Percentiles rank a stretch among this genome's conserved stretches.
phyloP scores from a whole-genome alignment of 2,113 vertebrate species.

The Ciconia maguari region DNA sequence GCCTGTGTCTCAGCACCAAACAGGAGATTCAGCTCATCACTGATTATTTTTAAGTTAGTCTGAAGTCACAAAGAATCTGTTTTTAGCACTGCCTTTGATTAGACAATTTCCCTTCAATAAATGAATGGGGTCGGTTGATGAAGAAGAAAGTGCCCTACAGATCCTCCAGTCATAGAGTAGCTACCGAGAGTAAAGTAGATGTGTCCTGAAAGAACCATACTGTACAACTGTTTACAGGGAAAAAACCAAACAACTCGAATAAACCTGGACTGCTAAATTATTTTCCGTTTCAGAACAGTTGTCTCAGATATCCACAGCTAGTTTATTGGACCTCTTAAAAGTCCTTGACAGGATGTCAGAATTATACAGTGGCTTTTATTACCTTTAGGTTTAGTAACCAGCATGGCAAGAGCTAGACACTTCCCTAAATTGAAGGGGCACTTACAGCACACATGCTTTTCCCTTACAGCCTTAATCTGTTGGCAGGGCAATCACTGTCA shows the following conservation, averaged over 20 bases:
- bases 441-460: neutral
- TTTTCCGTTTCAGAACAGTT: neutral
- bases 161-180: neutral
- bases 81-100: neutral
- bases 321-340: neutral
- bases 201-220: neutral
- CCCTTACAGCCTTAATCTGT: neutral
- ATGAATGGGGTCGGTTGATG: neutral
- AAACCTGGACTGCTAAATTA: neutral
- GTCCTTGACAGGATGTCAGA: neutral
- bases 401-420: neutral
- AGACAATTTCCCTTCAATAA: neutral
- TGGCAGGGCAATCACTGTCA: neutral
- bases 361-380: neutral
- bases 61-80: neutral
- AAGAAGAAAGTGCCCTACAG: neutral
- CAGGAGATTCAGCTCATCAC: neutral
- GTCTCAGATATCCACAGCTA: neutral
- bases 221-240: neutral
- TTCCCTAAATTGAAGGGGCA: neutral
- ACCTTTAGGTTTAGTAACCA: neutral
- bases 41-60: neutral
- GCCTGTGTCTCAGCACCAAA: neutral
- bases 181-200: accelerated
- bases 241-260: neutral